Conservation (phyloP, 2,113 vertebrate genomes). For the Nestor notabilis region DNA sequence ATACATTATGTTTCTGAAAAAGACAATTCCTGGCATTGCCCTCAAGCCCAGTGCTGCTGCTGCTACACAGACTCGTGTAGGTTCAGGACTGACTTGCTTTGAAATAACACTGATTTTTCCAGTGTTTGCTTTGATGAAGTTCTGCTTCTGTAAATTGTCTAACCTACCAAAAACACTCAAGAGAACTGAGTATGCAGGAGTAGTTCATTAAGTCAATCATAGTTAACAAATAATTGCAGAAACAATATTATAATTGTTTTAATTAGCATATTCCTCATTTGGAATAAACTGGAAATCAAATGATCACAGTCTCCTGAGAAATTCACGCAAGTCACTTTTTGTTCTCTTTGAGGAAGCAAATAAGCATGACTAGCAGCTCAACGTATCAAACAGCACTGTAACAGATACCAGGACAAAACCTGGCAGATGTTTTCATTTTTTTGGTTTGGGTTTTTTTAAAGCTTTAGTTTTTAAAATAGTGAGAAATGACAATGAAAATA, state of each 20-base stretch:
- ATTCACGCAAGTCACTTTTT: not conserved
- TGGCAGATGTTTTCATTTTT: not conserved
- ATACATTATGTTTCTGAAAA: slow-evolving; percentile 25
- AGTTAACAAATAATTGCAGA: slow-evolving; percentile 12
- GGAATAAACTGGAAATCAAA: slow-evolving; percentile 26
- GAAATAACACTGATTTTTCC: slow-evolving; percentile 13
- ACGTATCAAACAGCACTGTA: not conserved
- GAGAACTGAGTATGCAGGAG: not conserved
- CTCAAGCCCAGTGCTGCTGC: slow-evolving; percentile 11
- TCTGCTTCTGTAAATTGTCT: not conserved
- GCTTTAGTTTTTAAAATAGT: not conserved
- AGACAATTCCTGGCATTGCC: slow-evolving; percentile 1
- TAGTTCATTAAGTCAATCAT: slow-evolving; percentile 37
- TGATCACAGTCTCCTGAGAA: not conserved
- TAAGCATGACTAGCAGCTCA: not conserved
- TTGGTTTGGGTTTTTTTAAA: too few species aligned
- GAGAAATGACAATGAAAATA: not conserved
- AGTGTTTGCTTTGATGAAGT: slow-evolving; percentile 2
- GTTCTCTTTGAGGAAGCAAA: not conserved
- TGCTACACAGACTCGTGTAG: slow-evolving; percentile 3
- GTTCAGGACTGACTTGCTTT: slow-evolving; percentile 31
- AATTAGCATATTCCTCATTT: slow-evolving; percentile 16
- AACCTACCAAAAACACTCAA: not conserved
- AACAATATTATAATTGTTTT: slow-evolving; percentile 28
- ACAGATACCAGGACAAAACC: not conserved